Conservation (phyloP, 2,113 vertebrate genomes). For the Phoxinus phoxinus region DNA sequence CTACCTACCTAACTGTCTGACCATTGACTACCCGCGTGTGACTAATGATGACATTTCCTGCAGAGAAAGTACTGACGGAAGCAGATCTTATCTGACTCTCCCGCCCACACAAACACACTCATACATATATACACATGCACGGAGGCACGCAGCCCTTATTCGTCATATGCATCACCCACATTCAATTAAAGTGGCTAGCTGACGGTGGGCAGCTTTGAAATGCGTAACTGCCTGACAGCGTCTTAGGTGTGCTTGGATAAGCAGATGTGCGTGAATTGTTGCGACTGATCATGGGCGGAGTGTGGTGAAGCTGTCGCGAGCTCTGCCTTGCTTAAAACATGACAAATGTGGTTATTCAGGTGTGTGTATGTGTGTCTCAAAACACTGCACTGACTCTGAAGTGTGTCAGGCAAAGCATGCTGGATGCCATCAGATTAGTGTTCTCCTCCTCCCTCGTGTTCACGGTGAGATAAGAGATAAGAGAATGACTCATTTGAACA, state of each 20-base stretch:
- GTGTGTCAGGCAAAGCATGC: conserved; percentile 6
- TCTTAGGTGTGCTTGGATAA: conserved; percentile 47
- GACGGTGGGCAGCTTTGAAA: conserved; percentile 16
- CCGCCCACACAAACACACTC: conserved; percentile 24
- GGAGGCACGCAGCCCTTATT: conserved; percentile 23
- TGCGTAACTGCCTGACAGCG: conserved; percentile 7
- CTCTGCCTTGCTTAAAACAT: not conserved
- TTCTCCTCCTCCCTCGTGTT: conserved; percentile 19
- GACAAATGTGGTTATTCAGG: conserved; percentile 23
- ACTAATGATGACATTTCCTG: conserved; percentile 51
- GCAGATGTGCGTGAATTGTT: conserved; percentile 37
- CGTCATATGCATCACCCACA: conserved; percentile 36
- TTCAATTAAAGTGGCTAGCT: conserved; percentile 37
- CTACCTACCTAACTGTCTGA: too few species aligned
- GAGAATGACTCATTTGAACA: not conserved
- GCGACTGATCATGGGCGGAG: conserved; percentile 15
- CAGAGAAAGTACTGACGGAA: conserved; percentile 26
- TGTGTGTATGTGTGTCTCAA: conserved; percentile 12
- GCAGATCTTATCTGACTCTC: conserved; percentile 16
- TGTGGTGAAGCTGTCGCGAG: conserved; percentile 30
- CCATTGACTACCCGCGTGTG: conserved; percentile 29
- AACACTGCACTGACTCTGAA: not conserved
- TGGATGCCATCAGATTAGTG: conserved; percentile 12
- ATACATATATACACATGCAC: conserved; percentile 21
- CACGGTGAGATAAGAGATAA: conserved; percentile 23